Conservation (phyloP, 2,888 invertebrate species). For the Ceramica pisi region DNA sequence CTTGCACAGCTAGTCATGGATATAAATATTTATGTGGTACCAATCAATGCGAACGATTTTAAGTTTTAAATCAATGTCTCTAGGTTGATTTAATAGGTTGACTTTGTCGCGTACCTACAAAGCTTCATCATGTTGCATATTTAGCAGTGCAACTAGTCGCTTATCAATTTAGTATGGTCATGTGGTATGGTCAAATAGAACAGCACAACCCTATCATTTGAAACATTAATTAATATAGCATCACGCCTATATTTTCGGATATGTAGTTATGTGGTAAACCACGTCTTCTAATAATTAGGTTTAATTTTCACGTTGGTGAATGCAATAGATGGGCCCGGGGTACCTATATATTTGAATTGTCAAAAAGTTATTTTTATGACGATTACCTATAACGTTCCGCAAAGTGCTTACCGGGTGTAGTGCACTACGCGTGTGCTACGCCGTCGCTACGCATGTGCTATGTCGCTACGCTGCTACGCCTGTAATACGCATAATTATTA, state of each 20-base stretch:
- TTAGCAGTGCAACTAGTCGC: conserved; percentile 13
- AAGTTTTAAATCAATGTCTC: background rate
- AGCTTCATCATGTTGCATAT: conserved; percentile 17
- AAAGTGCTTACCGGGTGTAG: background rate
- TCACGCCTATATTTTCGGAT: background rate
- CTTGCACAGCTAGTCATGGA: too few relatives aligned
- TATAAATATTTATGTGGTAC: too few relatives aligned
- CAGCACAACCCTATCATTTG: background rate
- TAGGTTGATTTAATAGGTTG: too few relatives aligned
- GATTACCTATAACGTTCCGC: background rate
- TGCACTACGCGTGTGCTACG: background rate
- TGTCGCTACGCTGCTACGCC: background rate
- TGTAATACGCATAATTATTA: background rate
- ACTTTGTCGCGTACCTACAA: too few relatives aligned
- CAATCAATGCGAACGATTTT: background rate
- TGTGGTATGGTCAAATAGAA: background rate
- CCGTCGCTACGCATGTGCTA: background rate
- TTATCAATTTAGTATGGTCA: conserved; percentile 26
- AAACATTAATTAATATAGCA: background rate
- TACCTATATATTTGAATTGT: too few relatives aligned
- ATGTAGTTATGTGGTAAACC: background rate
- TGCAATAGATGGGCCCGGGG: too few relatives aligned
- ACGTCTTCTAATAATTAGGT: background rate
- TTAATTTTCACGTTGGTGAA: background rate
- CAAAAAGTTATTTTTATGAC: background rate